These are phyloP conservation scores for Bilobella aurantiaca DNA, from an alignment of 1,140 invertebrate genomes.

Conservation along the genomic window DNA sequence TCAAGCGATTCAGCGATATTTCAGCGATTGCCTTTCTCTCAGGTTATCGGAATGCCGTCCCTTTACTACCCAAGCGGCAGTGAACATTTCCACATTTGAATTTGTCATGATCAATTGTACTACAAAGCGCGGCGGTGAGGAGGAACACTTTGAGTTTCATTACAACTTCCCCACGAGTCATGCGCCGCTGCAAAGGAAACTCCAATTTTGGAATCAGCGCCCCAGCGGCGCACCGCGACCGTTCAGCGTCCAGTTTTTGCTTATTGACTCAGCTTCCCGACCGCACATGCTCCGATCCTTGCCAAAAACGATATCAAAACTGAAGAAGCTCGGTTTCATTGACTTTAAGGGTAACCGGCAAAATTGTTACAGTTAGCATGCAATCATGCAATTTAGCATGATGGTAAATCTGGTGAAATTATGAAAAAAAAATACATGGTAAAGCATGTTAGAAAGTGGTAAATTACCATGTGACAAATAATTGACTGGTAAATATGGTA, in stretches of 20 bases:
- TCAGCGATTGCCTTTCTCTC: not conserved
- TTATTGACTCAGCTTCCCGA: constrained; percentile 19
- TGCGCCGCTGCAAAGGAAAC: not conserved
- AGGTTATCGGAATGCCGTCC: not conserved
- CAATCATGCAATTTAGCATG: too few species aligned
- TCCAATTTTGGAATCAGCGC: not conserved
- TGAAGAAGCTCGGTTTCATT: constrained; percentile 12
- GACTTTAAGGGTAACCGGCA: too few species aligned
- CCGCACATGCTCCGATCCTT: constrained; percentile 16
- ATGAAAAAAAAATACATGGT: too few species aligned
- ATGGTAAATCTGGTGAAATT: too few species aligned
- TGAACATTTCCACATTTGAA: not conserved
- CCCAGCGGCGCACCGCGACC: constrained; percentile 5
- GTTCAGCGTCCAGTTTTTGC: constrained; percentile 13
- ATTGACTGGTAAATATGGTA: too few species aligned
- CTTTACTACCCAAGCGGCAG: not conserved
- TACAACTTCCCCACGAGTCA: not conserved
- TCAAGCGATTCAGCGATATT: not conserved
- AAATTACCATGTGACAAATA: too few species aligned
- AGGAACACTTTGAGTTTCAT: not conserved
- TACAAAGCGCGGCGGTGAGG: not conserved
- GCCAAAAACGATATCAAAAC: constrained; percentile 11
- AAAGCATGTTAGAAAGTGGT: too few species aligned
- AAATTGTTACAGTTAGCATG: too few species aligned
- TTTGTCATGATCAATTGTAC: not conserved